Evolutionary conservation across 2,113 vertebrate genomes (phyloP).

Genomic region (Heloderma charlesbogerti): DNA sequence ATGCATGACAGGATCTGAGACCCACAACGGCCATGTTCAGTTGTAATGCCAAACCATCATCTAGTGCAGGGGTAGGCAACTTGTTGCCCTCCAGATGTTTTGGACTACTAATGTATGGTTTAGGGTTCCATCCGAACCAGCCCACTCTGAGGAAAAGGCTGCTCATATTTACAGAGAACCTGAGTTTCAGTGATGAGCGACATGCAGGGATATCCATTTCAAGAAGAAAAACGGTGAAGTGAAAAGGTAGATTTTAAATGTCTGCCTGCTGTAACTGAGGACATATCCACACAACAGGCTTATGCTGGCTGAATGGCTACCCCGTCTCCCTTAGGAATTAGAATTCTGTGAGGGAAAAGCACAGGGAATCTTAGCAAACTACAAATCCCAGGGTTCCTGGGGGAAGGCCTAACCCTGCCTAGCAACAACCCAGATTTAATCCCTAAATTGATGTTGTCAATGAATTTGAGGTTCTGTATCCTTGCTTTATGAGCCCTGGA

Average conservation of each 20-base stretch:
- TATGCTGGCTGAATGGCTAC: too few species aligned
- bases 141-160: background rate
- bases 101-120: background rate
- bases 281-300: too few species aligned
- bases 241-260: background rate
- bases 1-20: background rate
- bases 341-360: background rate
- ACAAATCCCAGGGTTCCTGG: too few species aligned
- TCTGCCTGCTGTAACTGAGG: background rate
- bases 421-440: background rate
- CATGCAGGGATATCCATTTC: background rate
- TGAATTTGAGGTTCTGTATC: too few species aligned
- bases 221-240: background rate
- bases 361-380: background rate
- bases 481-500: too few species aligned
- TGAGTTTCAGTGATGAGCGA: background rate
- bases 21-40: background rate
- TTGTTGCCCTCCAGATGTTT: too few species aligned
- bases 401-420: background rate
- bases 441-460: too few species aligned
- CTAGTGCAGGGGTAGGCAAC: too few species aligned
- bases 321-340: background rate
- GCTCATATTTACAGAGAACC: background rate
- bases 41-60: background rate
- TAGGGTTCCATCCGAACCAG: background rate